These are phyloP conservation scores for Neoitamus cyanurus DNA, from an alignment of 2,888 invertebrate species.

Conservation along the genomic window DNA sequence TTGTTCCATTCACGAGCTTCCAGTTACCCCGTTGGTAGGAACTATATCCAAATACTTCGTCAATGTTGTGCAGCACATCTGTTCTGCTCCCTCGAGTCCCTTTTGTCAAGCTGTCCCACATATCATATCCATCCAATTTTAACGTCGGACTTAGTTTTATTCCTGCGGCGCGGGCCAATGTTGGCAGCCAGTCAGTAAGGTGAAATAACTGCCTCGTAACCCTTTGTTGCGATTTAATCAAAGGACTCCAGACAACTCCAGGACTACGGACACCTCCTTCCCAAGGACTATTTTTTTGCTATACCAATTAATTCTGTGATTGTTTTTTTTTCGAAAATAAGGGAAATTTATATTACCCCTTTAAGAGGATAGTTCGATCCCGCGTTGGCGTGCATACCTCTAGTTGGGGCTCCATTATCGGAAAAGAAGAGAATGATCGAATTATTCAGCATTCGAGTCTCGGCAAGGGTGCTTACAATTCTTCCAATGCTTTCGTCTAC, in stretches of 20 bases:
- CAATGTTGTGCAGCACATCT: constrained; percentile 73
- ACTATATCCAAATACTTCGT: constrained; percentile 68
- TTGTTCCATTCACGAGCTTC: constrained; percentile 63
- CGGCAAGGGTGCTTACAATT: constrained; percentile 75
- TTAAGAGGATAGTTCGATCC: constrained; percentile 84
- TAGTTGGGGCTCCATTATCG: constrained; percentile 88
- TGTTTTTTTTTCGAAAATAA: constrained; percentile 52
- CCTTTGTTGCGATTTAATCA: constrained; percentile 67
- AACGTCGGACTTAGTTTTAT: constrained; percentile 59
- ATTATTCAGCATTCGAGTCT: constrained; percentile 78
- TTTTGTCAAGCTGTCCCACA: constrained; percentile 73
- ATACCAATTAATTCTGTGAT: neutral
- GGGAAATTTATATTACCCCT: constrained; percentile 69
- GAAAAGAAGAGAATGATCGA: constrained; percentile 87
- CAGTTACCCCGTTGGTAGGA: constrained; percentile 58
- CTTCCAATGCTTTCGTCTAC: constrained; percentile 87
- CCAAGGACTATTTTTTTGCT: constrained; percentile 83
- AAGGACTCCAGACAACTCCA: constrained; percentile 80
- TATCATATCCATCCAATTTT: constrained; percentile 73
- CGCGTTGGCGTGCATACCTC: constrained; percentile 76
- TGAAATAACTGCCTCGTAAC: constrained; percentile 77
- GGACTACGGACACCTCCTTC: constrained; percentile 86
- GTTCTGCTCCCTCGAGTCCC: constrained; percentile 52
- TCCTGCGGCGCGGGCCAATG: constrained; percentile 68
- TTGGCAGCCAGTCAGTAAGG: constrained; percentile 87